phyloP scores from a whole-genome alignment of 35 echinoderm and acorn worm genomes.

The Acanthaster planci region DNA sequence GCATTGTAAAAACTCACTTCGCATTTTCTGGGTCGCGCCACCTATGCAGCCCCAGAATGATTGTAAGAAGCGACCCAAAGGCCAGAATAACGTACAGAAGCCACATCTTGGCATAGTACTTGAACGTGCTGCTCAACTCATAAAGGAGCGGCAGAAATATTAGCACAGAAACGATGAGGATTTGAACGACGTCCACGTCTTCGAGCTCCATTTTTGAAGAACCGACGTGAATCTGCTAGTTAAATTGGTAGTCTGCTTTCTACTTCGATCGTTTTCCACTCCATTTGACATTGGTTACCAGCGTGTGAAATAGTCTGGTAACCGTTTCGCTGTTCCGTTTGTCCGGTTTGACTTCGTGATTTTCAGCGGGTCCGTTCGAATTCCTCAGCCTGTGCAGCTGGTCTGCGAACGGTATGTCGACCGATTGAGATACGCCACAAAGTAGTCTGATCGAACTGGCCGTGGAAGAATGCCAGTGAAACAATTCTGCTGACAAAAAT shows the following conservation, averaged over 20 bases:
- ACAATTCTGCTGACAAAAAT: neutral
- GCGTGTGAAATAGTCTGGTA: constrained; percentile 10
- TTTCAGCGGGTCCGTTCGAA: neutral
- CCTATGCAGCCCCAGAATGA: constrained; percentile 61
- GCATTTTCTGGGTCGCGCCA: constrained; percentile 70
- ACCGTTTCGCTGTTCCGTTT: neutral
- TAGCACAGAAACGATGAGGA: constrained; percentile 63
- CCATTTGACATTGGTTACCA: neutral
- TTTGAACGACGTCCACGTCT: constrained; percentile 80
- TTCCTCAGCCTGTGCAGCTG: neutral
- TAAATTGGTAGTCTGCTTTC: neutral
- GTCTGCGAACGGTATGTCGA: neutral
- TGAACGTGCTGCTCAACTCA: constrained; percentile 76
- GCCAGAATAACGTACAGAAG: constrained; percentile 63
- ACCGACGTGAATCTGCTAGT: neutral
- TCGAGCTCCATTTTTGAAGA: constrained; percentile 69
- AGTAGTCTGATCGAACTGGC: neutral
- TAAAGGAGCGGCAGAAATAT: constrained; percentile 65
- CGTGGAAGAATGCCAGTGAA: neutral
- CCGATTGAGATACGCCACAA: neutral
- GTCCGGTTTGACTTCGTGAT: neutral
- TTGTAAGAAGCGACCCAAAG: constrained; percentile 25
- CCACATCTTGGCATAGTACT: constrained; percentile 77
- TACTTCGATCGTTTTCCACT: neutral
- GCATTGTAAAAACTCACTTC: constrained; percentile 50